Conservation (phyloP, 1,140 invertebrate genomes). For the Drosophila rhopaloa region DNA sequence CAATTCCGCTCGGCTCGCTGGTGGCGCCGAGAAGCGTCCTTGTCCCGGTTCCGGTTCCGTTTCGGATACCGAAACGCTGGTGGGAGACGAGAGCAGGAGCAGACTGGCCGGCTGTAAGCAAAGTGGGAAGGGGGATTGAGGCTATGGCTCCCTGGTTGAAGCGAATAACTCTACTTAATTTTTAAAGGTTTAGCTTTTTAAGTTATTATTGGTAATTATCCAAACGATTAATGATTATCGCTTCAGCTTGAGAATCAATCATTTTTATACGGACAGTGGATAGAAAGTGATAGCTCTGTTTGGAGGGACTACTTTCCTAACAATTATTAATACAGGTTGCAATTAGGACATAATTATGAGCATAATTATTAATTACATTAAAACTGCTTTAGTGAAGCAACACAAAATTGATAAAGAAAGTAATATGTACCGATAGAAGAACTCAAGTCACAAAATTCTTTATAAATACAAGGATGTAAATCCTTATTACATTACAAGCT, state of each 20-base stretch:
- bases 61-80: slow-evolving; percentile 65
- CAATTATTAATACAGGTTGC: no score
- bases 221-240: neutral
- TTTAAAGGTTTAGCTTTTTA: no score
- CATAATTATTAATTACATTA: no score
- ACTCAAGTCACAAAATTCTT: no score
- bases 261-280: no score
- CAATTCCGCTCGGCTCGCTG: slow-evolving; percentile 36
- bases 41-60: slow-evolving; percentile 27
- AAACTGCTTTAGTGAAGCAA: no score
- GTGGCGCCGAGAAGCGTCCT: slow-evolving; percentile 52
- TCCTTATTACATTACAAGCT: no score
- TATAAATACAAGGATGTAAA: no score
- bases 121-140: neutral
- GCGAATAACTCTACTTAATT: neutral
- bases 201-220: no score
- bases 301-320: neutral
- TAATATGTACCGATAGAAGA: no score
- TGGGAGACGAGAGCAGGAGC: slow-evolving; percentile 43
- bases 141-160: neutral
- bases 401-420: no score
- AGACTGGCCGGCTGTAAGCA: slow-evolving; percentile 44
- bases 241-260: neutral
- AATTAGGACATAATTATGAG: no score
- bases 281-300: neutral